Conservation (phyloP, 1,140 invertebrate genomes). For the Copidosoma floridanum region DNA sequence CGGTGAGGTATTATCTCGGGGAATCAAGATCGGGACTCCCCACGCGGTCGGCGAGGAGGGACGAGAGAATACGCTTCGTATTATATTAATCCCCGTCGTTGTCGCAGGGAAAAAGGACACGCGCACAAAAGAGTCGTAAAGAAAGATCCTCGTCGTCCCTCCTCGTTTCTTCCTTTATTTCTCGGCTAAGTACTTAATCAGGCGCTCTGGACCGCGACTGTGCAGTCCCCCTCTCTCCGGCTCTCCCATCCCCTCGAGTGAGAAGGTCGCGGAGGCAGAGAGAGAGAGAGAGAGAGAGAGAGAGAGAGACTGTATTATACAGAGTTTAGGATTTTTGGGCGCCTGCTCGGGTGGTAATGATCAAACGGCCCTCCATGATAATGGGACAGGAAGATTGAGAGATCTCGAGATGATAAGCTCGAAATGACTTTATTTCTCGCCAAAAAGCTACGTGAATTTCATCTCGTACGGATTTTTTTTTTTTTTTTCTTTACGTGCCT, state of each 20-base stretch:
- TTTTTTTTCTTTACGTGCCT: too few species aligned
- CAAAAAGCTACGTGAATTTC: too few species aligned
- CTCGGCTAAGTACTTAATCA: slow-evolving; percentile 2
- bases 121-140: slow-evolving; percentile 2
- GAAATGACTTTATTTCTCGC: background rate
- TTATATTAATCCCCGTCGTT: too few species aligned
- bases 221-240: background rate
- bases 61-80: too few species aligned
- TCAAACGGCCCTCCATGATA: background rate
- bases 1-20: too few species aligned
- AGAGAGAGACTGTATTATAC: background rate
- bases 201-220: background rate
- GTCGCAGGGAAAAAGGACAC: background rate
- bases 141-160: background rate
- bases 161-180: background rate
- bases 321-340: background rate
- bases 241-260: background rate
- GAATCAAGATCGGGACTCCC: too few species aligned
- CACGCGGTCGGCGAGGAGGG: too few species aligned
- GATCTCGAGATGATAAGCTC: too few species aligned
- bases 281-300: background rate
- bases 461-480: too few species aligned
- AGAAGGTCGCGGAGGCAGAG: background rate
- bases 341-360: background rate
- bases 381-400: background rate